Conservation (phyloP, 2,888 invertebrate genomes). For the Pasiphila rectangulata region DNA sequence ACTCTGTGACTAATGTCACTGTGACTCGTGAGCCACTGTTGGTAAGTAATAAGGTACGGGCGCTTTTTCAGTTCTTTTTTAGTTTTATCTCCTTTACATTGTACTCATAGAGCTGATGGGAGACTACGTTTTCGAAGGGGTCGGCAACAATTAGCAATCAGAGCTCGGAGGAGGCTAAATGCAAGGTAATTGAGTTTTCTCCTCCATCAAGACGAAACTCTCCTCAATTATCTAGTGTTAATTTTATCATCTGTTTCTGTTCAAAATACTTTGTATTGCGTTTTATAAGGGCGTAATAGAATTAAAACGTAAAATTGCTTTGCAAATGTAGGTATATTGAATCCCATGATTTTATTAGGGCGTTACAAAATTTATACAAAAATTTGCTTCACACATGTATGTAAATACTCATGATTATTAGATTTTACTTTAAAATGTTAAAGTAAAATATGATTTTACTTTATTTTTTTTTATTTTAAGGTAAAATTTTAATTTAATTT, state of each 20-base stretch:
- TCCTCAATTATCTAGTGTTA: conserved; percentile 29
- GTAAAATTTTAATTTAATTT: no score
- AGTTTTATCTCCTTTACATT: conserved; percentile 9
- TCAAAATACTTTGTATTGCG: not conserved
- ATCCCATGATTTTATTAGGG: no score
- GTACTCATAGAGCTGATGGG: not conserved
- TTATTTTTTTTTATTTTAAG: no score
- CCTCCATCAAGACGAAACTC: conserved; percentile 30
- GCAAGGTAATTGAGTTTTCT: conserved; percentile 33
- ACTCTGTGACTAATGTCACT: conserved; percentile 28
- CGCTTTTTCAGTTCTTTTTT: conserved; percentile 5
- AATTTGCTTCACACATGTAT: no score
- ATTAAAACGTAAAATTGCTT: not conserved
- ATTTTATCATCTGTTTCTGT: conserved; percentile 26
- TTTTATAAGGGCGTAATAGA: not conserved
- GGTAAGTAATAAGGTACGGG: conserved; percentile 20
- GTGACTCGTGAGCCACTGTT: conserved; percentile 21
- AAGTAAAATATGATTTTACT: no score
- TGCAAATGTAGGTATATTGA: no score
- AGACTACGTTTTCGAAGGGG: conserved; percentile 16
- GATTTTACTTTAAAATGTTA: no score
- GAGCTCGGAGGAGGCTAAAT: conserved; percentile 28
- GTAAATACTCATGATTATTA: no score
- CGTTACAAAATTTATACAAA: no score
- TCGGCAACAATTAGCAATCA: conserved; percentile 35